These are phyloP conservation scores for Scopus umbretta DNA, from an alignment of 2,113 vertebrate species.

Conservation along the genomic window DNA sequence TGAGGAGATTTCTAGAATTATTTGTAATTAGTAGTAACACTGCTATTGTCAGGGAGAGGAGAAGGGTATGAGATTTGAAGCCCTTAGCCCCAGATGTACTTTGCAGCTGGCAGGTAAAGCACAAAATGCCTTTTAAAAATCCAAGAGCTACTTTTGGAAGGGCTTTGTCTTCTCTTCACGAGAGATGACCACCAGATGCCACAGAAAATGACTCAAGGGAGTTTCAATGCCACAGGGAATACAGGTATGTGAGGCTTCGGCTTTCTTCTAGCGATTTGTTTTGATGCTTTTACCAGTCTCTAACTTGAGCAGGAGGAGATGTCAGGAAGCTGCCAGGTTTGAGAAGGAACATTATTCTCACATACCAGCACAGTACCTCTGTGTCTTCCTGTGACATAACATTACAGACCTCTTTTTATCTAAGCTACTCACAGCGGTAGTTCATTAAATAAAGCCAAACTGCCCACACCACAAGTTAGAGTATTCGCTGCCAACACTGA, in stretches of 20 bases:
- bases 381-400: not conserved
- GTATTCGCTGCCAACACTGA: not conserved
- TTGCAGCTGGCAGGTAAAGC: not conserved
- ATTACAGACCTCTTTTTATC: not conserved
- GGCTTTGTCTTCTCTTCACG: not conserved
- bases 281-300: not conserved
- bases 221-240: not conserved
- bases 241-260: not conserved
- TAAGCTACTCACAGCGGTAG: not conserved
- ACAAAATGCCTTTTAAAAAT: not conserved
- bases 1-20: not conserved
- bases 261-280: not conserved
- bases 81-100: not conserved
- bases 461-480: not conserved
- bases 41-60: not conserved
- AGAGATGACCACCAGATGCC: not conserved
- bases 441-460: not conserved
- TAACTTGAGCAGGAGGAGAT: not conserved
- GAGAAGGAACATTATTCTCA: not conserved
- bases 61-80: not conserved
- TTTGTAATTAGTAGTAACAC: not conserved
- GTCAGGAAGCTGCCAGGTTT: not conserved
- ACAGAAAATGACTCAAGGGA: not conserved
- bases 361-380: not conserved
- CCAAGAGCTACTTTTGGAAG: not conserved